Evolutionary conservation across 2,888 invertebrate genomes (phyloP).

Genomic region (Sphaeridia pumilis): DNA sequence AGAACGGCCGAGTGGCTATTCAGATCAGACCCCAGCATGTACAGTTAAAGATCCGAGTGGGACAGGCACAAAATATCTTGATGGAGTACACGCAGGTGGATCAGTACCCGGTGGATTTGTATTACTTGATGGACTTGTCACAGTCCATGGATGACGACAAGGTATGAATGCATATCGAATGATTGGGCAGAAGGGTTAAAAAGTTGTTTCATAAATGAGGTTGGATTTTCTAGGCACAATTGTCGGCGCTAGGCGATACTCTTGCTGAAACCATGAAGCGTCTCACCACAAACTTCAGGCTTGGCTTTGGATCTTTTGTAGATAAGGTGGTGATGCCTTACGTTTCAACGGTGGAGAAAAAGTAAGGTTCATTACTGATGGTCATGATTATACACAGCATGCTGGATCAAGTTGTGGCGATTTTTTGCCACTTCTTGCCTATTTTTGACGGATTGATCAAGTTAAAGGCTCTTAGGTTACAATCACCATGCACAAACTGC

Average conservation of each 20-base stretch:
- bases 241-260: constrained; percentile 68
- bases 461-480: constrained; percentile 33
- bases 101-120: constrained; percentile 70
- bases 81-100: constrained; percentile 52
- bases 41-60: constrained; percentile 61
- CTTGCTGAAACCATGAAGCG: constrained; percentile 80
- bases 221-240: constrained; percentile 41
- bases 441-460: neutral
- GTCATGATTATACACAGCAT: neutral
- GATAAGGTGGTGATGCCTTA: constrained; percentile 97
- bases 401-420: neutral
- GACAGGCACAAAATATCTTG: constrained; percentile 44
- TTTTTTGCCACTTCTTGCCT: neutral
- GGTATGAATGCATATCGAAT: constrained; percentile 26
- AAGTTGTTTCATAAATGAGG: constrained; percentile 37
- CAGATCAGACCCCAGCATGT: constrained; percentile 73
- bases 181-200: neutral
- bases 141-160: constrained; percentile 55
- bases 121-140: constrained; percentile 69
- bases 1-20: constrained; percentile 48
- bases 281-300: constrained; percentile 80
- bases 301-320: constrained; percentile 92
- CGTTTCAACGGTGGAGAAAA: constrained; percentile 79
- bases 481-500: constrained; percentile 57
- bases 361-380: constrained; percentile 55